Base-by-base conservation (phyloP, 2,888 invertebrate genomes). In the Tetranychus piercei region DNA sequence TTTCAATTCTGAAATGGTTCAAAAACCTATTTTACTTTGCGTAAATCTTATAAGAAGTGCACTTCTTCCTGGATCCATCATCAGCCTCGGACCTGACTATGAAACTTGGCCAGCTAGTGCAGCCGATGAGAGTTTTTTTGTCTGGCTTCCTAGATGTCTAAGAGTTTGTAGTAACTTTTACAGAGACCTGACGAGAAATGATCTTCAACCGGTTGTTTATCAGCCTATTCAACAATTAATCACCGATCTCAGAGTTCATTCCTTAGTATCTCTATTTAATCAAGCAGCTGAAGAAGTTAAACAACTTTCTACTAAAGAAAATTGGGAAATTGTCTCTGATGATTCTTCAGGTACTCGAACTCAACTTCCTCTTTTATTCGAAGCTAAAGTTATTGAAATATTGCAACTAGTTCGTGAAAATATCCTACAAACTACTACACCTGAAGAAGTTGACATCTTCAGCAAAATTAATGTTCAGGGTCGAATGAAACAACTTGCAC, bases 271-370 rank as follows among this genome's bases (percentile, higher is more conserved):
- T 77, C 87, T 94, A 78, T 88, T 95, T 75, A 90, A 90, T 80
- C 90, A 92, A 80, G 89, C 92, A 0, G 88, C 89, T 22, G 88
- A 89, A 77, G 89, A 76, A 55, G 73, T 76, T 1, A 73, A 74
- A 67, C 64, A 67, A 18, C 23, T 77, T 15, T 20, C 43, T 22
- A 23, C 23, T 20, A 75, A 74, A 78, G 95, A 95, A 84, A 89
- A 87, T 0, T 95, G 94, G 94, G 87, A 88, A 80, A 88, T 93
- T 77, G 90, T 90, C 78, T 89, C 90, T 81, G 88, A 88, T 80
- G 89, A 90, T 78, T 89, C 90, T 80, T 89, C 90, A 81, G 91
- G 91, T 3, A 91, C 92, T 20, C 89, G 92, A 15, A 94, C 94
- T 0, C 87, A 88, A 80, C 84, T 92, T 82, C 90, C 91, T 6